These are phyloP conservation scores for Sibirionetta formosa DNA, from an alignment of 2,797 vertebrate species.

Conservation along the genomic window DNA sequence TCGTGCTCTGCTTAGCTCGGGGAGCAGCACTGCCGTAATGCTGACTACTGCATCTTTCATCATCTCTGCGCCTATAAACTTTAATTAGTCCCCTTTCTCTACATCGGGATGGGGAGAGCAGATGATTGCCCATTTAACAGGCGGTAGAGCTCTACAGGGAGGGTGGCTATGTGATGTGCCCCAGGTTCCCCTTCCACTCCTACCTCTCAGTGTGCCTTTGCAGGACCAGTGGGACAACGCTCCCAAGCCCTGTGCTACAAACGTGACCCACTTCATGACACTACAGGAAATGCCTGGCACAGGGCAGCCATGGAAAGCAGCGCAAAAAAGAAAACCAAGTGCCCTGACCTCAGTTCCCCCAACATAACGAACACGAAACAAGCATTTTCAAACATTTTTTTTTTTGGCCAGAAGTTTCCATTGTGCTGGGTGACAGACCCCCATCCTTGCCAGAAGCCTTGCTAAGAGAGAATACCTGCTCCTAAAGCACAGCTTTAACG, in stretches of 20 bases:
- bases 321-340: neutral
- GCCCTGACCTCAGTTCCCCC: neutral
- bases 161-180: neutral
- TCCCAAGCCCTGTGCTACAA: neutral
- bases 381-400: neutral
- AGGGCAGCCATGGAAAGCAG: neutral
- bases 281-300: too few species aligned
- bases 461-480: neutral
- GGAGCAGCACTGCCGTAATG: neutral
- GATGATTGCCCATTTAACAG: neutral
- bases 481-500: neutral
- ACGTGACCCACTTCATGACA: too few species aligned
- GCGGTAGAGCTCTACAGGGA: neutral
- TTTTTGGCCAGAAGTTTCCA: neutral
- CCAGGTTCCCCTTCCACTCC: neutral
- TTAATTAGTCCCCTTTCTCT: neutral
- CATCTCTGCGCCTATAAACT: neutral
- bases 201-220: neutral
- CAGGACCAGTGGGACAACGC: neutral
- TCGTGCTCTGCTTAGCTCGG: neutral
- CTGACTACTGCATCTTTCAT: neutral
- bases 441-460: neutral
- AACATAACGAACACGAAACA: neutral
- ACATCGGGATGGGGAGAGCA: fast-evolving
- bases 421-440: neutral